Evolutionary conservation across 2,888 invertebrate species (phyloP).

Genomic region (Pollenia labialis): DNA sequence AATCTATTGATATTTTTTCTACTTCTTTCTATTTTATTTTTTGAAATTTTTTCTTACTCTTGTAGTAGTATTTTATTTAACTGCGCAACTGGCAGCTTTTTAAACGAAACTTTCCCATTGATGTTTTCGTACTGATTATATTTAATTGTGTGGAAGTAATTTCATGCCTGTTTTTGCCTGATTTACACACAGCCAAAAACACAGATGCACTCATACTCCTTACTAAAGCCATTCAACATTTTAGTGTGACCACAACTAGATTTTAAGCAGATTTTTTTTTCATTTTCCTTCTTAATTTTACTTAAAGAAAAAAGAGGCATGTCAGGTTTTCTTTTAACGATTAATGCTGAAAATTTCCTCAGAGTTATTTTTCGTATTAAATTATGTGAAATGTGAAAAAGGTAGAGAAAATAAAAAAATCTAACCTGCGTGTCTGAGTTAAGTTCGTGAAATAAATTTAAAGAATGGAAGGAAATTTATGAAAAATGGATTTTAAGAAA

Average conservation of each 20-base stretch:
- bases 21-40: background rate
- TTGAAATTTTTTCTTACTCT: constrained; percentile 25
- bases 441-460: background rate
- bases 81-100: constrained; percentile 51
- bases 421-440: constrained; percentile 52
- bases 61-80: constrained; percentile 48
- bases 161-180: constrained; percentile 65
- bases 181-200: background rate
- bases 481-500: constrained; percentile 12
- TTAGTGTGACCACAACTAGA: constrained; percentile 58
- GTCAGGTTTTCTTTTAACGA: constrained; percentile 49
- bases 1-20: constrained; percentile 12
- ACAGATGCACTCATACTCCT: background rate
- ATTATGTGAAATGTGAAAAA: constrained; percentile 52
- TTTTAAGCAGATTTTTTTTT: constrained; percentile 46
- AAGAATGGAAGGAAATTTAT: background rate
- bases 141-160: constrained; percentile 73
- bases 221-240: constrained; percentile 42
- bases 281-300: constrained; percentile 28
- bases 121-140: constrained; percentile 69
- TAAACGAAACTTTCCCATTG: constrained; percentile 69
- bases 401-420: background rate
- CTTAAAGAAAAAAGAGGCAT: constrained; percentile 35
- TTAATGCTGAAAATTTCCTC: constrained; percentile 17
- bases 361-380: constrained; percentile 25